Conservation (phyloP, 2,113 vertebrate genomes). For the Tenrec ecaudatus region DNA sequence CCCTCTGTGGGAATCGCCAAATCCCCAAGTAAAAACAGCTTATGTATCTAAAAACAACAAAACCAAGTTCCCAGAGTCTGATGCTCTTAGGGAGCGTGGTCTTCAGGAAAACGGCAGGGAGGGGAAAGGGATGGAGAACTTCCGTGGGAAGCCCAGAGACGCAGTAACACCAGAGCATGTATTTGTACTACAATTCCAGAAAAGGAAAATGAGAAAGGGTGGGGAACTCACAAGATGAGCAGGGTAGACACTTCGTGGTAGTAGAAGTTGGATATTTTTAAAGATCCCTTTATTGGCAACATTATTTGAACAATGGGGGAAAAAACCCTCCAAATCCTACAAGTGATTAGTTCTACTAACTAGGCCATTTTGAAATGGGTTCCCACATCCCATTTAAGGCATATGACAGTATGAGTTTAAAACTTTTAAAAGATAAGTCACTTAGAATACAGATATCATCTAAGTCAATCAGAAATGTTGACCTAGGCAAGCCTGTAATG, state of each 20-base stretch:
- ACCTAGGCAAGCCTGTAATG: background rate
- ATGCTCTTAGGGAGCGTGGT: background rate
- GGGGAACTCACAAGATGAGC: background rate
- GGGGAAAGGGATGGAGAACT: background rate
- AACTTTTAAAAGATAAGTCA: slow-evolving; percentile 1
- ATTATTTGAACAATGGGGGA: slow-evolving; percentile 28
- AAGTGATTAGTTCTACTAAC: slow-evolving; percentile 12
- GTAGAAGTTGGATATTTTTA: background rate
- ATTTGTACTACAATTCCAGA: background rate
- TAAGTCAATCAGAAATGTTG: slow-evolving; percentile 48
- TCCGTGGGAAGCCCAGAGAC: background rate
- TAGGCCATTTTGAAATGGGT: slow-evolving; percentile 10
- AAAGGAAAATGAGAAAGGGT: background rate
- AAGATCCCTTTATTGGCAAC: background rate
- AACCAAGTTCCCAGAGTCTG: background rate
- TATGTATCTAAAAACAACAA: background rate
- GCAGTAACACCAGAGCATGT: background rate
- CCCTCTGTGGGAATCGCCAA: background rate
- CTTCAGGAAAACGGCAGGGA: background rate
- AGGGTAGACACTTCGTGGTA: no score
- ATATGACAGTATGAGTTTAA: background rate
- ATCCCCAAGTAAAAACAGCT: background rate
- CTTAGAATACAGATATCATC: background rate
- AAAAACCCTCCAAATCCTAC: background rate
- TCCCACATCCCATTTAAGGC: background rate